These are phyloP conservation scores for Calameuta filiformis DNA, from an alignment of 2,888 invertebrate genomes.

Conservation along the genomic window DNA sequence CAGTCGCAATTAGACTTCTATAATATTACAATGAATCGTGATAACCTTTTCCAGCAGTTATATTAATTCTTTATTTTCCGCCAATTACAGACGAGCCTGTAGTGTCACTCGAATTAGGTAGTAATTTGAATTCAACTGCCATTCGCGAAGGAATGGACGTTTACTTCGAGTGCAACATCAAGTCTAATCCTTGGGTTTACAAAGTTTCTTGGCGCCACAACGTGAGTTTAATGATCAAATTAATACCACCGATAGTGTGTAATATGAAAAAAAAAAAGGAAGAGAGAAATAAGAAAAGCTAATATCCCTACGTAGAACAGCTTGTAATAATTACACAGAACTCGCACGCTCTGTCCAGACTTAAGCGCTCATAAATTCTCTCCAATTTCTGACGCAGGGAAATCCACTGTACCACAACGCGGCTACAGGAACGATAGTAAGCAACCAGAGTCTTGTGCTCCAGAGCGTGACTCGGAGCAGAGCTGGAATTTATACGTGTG, in stretches of 20 bases:
- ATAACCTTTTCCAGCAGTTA: background rate
- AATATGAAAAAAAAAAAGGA: conserved; percentile 11
- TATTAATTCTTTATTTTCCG: background rate
- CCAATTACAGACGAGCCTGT: conserved; percentile 81
- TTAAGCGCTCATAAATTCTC: background rate
- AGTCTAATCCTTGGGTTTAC: conserved; percentile 86
- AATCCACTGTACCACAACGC: conserved; percentile 83
- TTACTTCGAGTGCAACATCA: conserved; percentile 91
- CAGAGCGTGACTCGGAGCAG: conserved; percentile 82
- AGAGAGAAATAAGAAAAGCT: background rate
- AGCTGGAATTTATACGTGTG: conserved; percentile 87
- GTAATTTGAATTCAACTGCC: conserved; percentile 80
- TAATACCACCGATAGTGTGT: background rate
- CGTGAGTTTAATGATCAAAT: conserved; percentile 63
- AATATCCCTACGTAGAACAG: background rate
- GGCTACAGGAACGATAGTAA: conserved; percentile 83
- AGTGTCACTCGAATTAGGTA: conserved; percentile 84
- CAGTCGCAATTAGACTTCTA: background rate
- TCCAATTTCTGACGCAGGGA: conserved; percentile 68
- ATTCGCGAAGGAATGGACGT: conserved; percentile 91
- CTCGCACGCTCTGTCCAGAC: background rate
- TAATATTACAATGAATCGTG: background rate
- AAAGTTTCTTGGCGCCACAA: conserved; percentile 83
- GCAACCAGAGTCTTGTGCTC: conserved; percentile 90
- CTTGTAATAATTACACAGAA: background rate